phyloP scores from a whole-genome alignment of 2,113 vertebrate species.

The Pyxicephalus adspersus region DNA sequence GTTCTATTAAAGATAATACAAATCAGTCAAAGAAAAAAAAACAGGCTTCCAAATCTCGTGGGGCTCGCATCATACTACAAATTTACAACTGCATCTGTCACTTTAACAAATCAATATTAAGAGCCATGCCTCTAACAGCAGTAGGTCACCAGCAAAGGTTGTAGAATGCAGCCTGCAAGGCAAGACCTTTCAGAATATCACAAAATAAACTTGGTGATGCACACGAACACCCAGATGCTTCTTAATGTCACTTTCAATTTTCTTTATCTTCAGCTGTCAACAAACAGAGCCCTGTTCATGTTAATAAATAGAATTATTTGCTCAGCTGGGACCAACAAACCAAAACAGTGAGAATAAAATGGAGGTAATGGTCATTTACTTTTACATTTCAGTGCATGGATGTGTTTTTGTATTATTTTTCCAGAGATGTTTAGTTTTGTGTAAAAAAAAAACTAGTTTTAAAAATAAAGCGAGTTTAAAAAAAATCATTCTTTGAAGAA shows the following conservation, averaged over 20 bases:
- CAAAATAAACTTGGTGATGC: slow-evolving; percentile 67
- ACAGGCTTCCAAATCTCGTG: slow-evolving; percentile 60
- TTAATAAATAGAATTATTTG: slow-evolving; percentile 46
- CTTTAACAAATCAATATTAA: slow-evolving; percentile 74
- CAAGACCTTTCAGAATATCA: slow-evolving; percentile 71
- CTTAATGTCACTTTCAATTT: slow-evolving; percentile 53
- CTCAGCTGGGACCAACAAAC: slow-evolving; percentile 9
- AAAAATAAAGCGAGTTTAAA: too few relatives aligned
- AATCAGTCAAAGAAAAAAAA: slow-evolving; percentile 61
- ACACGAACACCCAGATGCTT: slow-evolving; percentile 71
- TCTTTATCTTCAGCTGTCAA: slow-evolving; percentile 77
- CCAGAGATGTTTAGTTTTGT: too few relatives aligned
- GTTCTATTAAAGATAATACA: slow-evolving; percentile 60
- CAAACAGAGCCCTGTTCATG: slow-evolving; percentile 65
- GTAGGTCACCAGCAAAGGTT: slow-evolving; percentile 65
- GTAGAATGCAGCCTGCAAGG: slow-evolving; percentile 64
- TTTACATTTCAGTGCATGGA: not conserved
- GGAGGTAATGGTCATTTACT: not conserved
- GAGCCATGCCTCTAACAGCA: slow-evolving; percentile 65
- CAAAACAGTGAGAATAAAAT: not conserved
- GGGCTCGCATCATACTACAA: slow-evolving; percentile 66
- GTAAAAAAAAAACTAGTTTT: too few relatives aligned
- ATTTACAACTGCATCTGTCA: slow-evolving; percentile 74
- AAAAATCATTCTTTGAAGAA: too few relatives aligned
- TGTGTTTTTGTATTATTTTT: not conserved